phyloP scores from a whole-genome alignment of 2,888 invertebrate genomes.

The Dasysyrphus albostriatus region DNA sequence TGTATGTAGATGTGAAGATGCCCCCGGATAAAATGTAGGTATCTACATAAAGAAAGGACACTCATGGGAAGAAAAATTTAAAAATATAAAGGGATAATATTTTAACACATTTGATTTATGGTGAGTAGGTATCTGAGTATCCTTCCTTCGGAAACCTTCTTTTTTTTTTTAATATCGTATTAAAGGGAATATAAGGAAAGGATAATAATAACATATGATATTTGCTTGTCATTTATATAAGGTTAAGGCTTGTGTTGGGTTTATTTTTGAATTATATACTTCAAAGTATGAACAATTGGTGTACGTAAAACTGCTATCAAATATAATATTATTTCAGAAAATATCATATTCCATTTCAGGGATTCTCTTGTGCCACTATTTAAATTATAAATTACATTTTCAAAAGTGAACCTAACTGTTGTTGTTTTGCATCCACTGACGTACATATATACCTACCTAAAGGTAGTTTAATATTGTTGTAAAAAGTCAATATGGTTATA shows the following conservation, averaged over 20 bases:
- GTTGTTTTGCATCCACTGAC: neutral
- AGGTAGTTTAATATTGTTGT: neutral
- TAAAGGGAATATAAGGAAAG: conserved; percentile 20
- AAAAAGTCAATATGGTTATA: neutral
- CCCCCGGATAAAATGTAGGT: conserved; percentile 36
- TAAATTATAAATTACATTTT: neutral
- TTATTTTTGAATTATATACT: neutral
- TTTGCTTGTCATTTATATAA: conserved; percentile 22
- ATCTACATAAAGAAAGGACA: conserved; percentile 46
- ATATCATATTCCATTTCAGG: neutral
- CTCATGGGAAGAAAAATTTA: conserved; percentile 70
- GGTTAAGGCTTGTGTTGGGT: neutral
- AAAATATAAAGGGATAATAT: conserved; percentile 64
- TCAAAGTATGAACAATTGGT: neutral
- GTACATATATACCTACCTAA: too few relatives aligned
- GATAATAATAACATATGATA: conserved; percentile 28
- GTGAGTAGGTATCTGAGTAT: conserved; percentile 31
- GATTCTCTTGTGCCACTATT: neutral
- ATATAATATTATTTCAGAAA: neutral
- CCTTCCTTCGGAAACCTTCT: conserved; percentile 34
- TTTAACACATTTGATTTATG: conserved; percentile 74
- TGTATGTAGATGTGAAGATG: neutral
- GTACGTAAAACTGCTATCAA: neutral
- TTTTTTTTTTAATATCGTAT: conserved; percentile 20
- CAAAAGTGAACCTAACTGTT: neutral